Conservation (phyloP, 2,113 vertebrate genomes). For the Thomomys bottae region DNA sequence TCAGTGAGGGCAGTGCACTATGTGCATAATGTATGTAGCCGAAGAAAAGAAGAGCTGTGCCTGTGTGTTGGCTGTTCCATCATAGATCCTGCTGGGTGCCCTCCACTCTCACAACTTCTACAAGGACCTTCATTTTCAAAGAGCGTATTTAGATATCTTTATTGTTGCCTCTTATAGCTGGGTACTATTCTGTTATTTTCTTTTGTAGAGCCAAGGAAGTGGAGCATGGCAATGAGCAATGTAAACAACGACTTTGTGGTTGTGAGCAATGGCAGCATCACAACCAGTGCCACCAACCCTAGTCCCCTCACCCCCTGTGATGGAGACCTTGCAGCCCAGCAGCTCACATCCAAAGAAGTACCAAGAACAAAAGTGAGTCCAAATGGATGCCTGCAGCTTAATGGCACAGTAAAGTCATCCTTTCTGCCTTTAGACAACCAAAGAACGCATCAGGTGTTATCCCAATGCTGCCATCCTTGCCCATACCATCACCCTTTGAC, state of each 20-base stretch:
- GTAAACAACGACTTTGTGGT: conserved; percentile 79
- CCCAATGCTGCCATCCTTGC: conserved; percentile 88
- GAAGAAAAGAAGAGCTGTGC: too few relatives aligned
- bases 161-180: neutral
- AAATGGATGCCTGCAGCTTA: conserved; percentile 87
- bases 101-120: neutral
- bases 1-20: fast-evolving
- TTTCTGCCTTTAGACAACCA: conserved; percentile 87
- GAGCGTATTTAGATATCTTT: neutral
- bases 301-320: conserved; percentile 66
- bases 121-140: neutral
- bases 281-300: conserved; percentile 71
- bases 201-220: conserved; percentile 35
- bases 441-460: conserved; percentile 82
- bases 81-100: fast-evolving
- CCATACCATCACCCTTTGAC: conserved; percentile 88
- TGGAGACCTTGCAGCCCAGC: conserved; percentile 72
- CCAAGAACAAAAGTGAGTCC: conserved; percentile 83
- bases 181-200: conserved; percentile 49
- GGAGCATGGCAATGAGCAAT: conserved; percentile 87
- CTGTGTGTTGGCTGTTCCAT: neutral
- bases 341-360: conserved; percentile 79
- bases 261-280: conserved; percentile 86
- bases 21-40: too few relatives aligned
- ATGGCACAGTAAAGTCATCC: conserved; percentile 86